These are phyloP conservation scores for Lordiphosa collinella DNA, from an alignment of 1,140 invertebrate genomes.

Conservation along the genomic window DNA sequence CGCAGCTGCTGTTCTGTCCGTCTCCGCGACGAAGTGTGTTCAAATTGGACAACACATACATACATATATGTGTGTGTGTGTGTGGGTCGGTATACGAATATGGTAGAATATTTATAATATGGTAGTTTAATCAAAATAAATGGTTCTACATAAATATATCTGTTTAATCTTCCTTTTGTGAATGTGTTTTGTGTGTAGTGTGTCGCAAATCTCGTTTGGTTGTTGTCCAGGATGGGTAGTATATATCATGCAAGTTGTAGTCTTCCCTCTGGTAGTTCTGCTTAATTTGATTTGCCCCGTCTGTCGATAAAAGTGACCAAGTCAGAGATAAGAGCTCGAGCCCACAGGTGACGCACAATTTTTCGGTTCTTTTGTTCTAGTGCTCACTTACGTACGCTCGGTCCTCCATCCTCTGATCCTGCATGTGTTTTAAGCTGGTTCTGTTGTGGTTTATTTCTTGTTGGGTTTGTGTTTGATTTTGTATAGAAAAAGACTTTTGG, in stretches of 20 bases:
- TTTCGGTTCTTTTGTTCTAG: slow-evolving; percentile 11
- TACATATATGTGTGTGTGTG: slow-evolving; percentile 11
- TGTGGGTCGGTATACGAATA: slow-evolving; percentile 13
- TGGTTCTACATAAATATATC: slow-evolving; percentile 31
- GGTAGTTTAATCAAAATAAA: slow-evolving; percentile 53
- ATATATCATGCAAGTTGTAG: slow-evolving; percentile 6
- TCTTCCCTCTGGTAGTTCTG: slow-evolving; percentile 21
- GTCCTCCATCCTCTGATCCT: slow-evolving; percentile 27
- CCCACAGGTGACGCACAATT: slow-evolving; percentile 31
- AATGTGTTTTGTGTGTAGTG: slow-evolving; percentile 36
- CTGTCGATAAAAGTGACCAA: slow-evolving; percentile 54
- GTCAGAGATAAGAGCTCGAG: slow-evolving; percentile 38
- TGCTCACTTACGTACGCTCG: slow-evolving; percentile 47
- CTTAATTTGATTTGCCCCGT: slow-evolving; percentile 21
- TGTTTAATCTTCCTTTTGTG: slow-evolving; percentile 15
- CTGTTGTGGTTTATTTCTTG: slow-evolving; percentile 42
- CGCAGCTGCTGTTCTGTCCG: not conserved
- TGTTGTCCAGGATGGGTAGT: slow-evolving; percentile 29
- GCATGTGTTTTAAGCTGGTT: slow-evolving; percentile 44
- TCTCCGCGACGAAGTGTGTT: slow-evolving; percentile 5
- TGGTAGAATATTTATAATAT: slow-evolving; percentile 33
- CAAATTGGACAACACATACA: slow-evolving; percentile 59
- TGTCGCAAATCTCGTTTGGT: slow-evolving; percentile 63
- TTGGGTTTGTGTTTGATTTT: slow-evolving; percentile 44
- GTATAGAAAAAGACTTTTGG: slow-evolving; percentile 83